Base-by-base conservation (phyloP, 35 echinoderm and acorn worm species). In the Apostichopus californicus region DNA sequence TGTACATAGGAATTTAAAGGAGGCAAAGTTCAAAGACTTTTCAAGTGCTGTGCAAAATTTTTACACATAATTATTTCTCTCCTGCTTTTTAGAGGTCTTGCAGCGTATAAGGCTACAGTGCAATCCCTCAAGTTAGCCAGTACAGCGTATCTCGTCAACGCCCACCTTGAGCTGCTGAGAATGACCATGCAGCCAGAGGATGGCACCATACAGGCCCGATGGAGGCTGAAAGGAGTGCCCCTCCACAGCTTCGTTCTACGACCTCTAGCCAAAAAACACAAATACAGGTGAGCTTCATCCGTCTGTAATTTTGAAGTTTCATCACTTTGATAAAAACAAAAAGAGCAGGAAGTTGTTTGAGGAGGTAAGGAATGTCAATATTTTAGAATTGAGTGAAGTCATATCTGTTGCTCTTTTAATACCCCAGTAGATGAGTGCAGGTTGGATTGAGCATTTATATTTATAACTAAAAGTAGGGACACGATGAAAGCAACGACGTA, bases 21-120 rank as follows among this genome's bases (percentile, higher is more conserved):
- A 46, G 34, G 34, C 34, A 46, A 2, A 46, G 34, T 46, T 46
- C 34, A 3, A 3, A 46, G 34, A 2, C 34, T 46, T 2, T 2
- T 3, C 3, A 46, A 46, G 34, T 46, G 34, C 34, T 3, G 3
- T 46, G 34, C 3, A 46, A 46, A 46, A 46, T 46, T 46, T 2
- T 46, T 46, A 46, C 34, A 46, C 34, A 0, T 0, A 46, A 46
- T 3, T 3, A 46, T 87, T 9, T 20, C 1, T 9, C 22, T 90
- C 28, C 77, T 61, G 34, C 34, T 46, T 59, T 83, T 20, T 94
- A 98, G 96, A 83, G 96, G 96, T 70, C 90, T 98, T 21, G 61
- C 94, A 53, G 92, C 96, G 7, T 98, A 98, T 56, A 98, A 95
- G 71, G 96, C 94, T 34, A 95, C 92, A 21, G 78, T 98, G 58